A percentile compares a stretch with the other conserved stretches of the same genome.
Evolutionary conservation across 2,888 invertebrate species (phyloP).

Genomic region (Hoplodrina blanda): DNA sequence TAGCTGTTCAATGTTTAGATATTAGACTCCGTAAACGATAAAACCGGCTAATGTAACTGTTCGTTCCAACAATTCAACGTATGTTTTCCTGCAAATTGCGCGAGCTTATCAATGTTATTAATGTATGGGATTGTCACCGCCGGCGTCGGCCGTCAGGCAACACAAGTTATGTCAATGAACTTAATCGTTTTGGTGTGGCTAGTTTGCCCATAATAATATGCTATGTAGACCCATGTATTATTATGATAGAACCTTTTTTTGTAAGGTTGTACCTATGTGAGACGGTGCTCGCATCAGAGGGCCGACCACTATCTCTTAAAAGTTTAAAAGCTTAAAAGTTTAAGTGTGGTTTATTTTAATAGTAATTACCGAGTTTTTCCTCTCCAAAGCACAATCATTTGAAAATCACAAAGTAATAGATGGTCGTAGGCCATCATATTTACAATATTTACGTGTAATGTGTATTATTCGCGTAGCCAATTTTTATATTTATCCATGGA

Average conservation of each 20-base stretch:
- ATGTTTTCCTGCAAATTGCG: conserved; percentile 42
- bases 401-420: too few relatives aligned
- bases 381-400: too few relatives aligned
- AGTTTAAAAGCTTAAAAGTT: too few relatives aligned
- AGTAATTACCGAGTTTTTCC: too few relatives aligned
- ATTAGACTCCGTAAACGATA: conserved; percentile 1
- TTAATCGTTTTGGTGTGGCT: conserved; percentile 33
- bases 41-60: conserved; percentile 18
- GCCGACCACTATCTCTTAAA: background rate
- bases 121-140: conserved; percentile 40
- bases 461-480: background rate
- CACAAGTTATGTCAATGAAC: conserved; percentile 65
- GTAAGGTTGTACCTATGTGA: conserved; percentile 1
- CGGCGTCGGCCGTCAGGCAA: conserved; percentile 62
- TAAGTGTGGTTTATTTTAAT: background rate
- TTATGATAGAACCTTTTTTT: conserved; percentile 9
- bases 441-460: conserved; percentile 13
- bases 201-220: conserved; percentile 11
- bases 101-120: conserved; percentile 47
- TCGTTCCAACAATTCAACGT: conserved; percentile 22
- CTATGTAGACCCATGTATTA: conserved; percentile 1
- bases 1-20: conserved; percentile 7
- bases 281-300: background rate
- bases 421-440: background rate
- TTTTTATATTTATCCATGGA: conserved; percentile 27